Base-by-base conservation (phyloP, 2,113 vertebrate species). In the Fukomys damarensis region DNA sequence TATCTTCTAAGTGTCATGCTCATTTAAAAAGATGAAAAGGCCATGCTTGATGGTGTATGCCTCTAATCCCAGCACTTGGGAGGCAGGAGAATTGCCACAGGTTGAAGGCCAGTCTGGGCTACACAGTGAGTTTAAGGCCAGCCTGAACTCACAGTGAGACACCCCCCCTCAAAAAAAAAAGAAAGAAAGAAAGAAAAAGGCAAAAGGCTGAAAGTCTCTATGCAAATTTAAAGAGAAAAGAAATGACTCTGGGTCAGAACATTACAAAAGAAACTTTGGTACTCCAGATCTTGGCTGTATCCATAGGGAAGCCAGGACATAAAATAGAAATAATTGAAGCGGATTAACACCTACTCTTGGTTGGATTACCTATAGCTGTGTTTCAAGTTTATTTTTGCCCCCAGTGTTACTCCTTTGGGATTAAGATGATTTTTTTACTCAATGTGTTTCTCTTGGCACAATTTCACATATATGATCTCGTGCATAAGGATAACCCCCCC, bases 371-470 rank as follows among this genome's bases (percentile, higher is more conserved):
- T 90, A 66, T 58, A 74, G 35, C 54, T 41, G 9, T 86, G 22
- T 30, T 22, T 76, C 38, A 94, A 65, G 24, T 90, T 84, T 63
- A 14, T n/a, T 85, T 59, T 74, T 87, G 74, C 85, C 35, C 0
- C n/a, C 22, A 61, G 16, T 8, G 65, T 13, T 24, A 81, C 43
- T 91, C 91, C 82, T 89, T 89, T 95, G 79, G 35, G 26, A 59
- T 83, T 32, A 84, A 88, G 63, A 93, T 10, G 32, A 76, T 30
- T 52, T 79, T 52, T 79, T 35, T 79, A 35, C 41, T 52, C 30
- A 58, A 4, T 81, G 41, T 88, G 38, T 76, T 52, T 84, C 59
- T 95, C 83, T 93, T 91, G 61, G 93, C 43, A 86, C 4, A 85
- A 5, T 89, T 86, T 89, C 79, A 91, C 28, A 90, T 76, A 76